Base-by-base conservation (phyloP, 2,888 invertebrate genomes). In the Nycteola revayana region DNA sequence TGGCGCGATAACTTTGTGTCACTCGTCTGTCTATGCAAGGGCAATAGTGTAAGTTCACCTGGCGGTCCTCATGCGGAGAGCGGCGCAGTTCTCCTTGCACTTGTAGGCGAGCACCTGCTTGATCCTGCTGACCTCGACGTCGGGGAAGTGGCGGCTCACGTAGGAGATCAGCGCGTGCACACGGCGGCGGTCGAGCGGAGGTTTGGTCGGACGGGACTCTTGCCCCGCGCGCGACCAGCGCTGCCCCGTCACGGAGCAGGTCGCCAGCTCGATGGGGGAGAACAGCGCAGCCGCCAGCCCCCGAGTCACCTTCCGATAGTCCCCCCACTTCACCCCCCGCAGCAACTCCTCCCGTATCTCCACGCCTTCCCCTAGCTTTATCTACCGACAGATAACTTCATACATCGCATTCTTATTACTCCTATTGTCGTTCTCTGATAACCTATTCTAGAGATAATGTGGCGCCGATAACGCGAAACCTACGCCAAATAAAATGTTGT, bases 71-170 rank as follows among this genome's bases (percentile, higher is more conserved):
- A 93, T 93, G 76, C 93, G 86, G 42, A 93, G 91, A 54, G 93
- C 93, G 28, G 93, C 93, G 59, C 93, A 93, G 80, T 93, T 93
- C 76, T 94, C 94, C 84, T 94, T 94, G 78, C 94, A 94, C 80
- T 94, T 94, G 81, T 94, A 94, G 11, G 94, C 94, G 56, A 94
- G 84, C 55, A 94, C 93, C 78, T 94, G 94, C 76, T 94, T 94
- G 74, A 94, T 93, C 66, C 93, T 88, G 82, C 93, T 93, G 66
- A 93, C 93, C 79, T 93, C 93, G 10, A 93, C 92, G 69, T 92
- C 91, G 20, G 94, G 94, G 87, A 94, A 94, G 69, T 93, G 90
- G 28, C 92, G 90, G 67, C 93, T 93, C 58, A 94, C 94, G 83
- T 93, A 93, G 28, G 93, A 92, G 77, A 94, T 93, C 70, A 94